These are phyloP conservation scores for Pyrochroa serraticornis DNA, from an alignment of 2,888 invertebrate species.

Conservation along the genomic window DNA sequence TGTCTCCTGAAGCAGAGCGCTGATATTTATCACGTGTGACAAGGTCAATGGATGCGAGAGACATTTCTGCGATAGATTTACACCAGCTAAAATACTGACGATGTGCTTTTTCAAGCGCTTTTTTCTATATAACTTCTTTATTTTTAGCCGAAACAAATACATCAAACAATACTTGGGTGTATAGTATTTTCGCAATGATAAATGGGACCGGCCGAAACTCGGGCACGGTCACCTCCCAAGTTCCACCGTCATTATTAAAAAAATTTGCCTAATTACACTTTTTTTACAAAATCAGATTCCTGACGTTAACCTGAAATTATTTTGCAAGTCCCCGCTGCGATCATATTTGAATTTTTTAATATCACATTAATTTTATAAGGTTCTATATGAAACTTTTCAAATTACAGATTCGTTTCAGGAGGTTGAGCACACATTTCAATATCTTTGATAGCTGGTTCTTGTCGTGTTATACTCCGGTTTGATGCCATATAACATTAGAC, in stretches of 20 bases:
- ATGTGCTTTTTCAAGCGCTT: constrained; percentile 30
- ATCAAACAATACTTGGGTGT: constrained; percentile 24
- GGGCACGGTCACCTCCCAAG: not conserved
- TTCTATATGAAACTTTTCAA: not conserved
- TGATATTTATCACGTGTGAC: constrained; percentile 34
- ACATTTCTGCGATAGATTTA: constrained; percentile 34
- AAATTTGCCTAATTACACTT: not conserved
- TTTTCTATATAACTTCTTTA: constrained; percentile 23
- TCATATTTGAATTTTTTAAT: constrained; percentile 1
- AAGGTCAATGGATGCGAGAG: constrained; percentile 34
- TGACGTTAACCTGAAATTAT: not conserved
- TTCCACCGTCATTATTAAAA: not conserved
- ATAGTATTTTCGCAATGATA: constrained; percentile 15
- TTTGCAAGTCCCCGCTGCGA: not conserved
- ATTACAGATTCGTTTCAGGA: not conserved
- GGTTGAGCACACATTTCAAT: constrained; percentile 2
- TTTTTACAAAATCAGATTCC: not conserved
- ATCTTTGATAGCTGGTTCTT: not conserved
- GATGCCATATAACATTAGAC: constrained; percentile 3
- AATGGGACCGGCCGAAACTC: not conserved
- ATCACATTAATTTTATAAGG: constrained; percentile 1
- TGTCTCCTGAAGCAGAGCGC: constrained; percentile 32
- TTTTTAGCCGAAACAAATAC: constrained; percentile 27
- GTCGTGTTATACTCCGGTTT: not conserved
- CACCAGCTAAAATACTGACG: constrained; percentile 32